Base-by-base conservation (phyloP, 1,140 invertebrate genomes). In the Wiebesia pumilae region DNA sequence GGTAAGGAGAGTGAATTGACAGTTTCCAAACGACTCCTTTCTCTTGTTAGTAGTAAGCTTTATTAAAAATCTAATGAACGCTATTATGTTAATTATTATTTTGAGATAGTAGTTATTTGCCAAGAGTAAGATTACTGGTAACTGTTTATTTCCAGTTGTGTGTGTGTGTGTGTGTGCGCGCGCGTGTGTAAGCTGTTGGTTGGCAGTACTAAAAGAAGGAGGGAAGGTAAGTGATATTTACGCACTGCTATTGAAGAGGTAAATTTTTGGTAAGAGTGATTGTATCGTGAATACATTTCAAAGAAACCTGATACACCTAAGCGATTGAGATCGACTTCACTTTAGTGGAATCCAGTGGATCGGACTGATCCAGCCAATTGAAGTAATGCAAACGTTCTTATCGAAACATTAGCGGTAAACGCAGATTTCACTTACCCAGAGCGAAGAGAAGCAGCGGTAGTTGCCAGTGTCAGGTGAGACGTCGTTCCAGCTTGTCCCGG, bases 341-440 rank as follows among this genome's bases (percentile, higher is more conserved):
- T 43, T 75, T 43, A n/a, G 71, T 43, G 71, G n/a, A 43, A 43
- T 75, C 16, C 38, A 75, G 38, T 24, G 14, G 71, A 75, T n/a
- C 71, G 7, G 43, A 43, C 71, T 40, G 9, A 43, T 38, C 71
- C 38, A n/a, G n/a, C 0, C 38, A 38, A 75, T 75, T 6, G 38
- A 75, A 75, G 35, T 19, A 33, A 71, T 71, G n/a, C 35, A 71
- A 71, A 30, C 67, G 38, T 38, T 75, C 71, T 24, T 43, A 75
- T 43, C 6, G 38, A 24, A 75, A 43, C 38, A 75, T 43, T 75
- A 75, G 71, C 27, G n/a, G n/a, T n/a, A 43, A 43, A 38, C 14
- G 43, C 38, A 43, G 38, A 75, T 43, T 75, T 38, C 38, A 92
- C 93, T 94, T 85, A 93, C 93, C 93, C 92, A 62, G 91, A 87